Evolutionary conservation across 1,140 invertebrate genomes (phyloP), one percentile per base, ranked within the genome.

Genomic region (Hermatobates lingyangjiaoensis): DNA sequence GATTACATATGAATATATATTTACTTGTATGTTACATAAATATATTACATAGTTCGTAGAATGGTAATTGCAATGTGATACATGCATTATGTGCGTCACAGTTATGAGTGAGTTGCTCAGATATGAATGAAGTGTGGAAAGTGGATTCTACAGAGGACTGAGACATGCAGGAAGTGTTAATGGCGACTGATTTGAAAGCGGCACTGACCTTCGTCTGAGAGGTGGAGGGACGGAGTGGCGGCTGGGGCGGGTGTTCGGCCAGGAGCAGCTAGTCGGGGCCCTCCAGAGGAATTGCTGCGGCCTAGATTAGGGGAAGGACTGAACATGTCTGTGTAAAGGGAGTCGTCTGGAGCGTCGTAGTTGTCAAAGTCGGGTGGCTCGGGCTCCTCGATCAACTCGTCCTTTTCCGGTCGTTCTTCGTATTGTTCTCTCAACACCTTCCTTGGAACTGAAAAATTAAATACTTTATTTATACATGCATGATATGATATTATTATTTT

Each of bases 381-480:
- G 28, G 70, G 64, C 27, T 66, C 55, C 50, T 74, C 68, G 53
- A 67, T 59, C 47, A 18, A 50, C 51, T 87, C 83, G 59, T 88
- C 85, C 7, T 73, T 66, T 62, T 84, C 80, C n/a, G 73, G 63
- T 26, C 74, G 68, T 25, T 77, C 77, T 60, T 85, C 80, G 62
- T 80, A 87, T 56, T 77, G 72, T 55, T 86, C 81, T 56, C 79
- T 81, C 5, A 92, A 66, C 27, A 91, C 84, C 65, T 79, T 79
- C 53, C 84, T 73, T 26, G 85, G 86, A 48, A 90, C 87, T 90
- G 66, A 27, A 52, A 56, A n/a, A n/a, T n/a, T n/a, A n/a, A n/a
- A n/a, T n/a, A n/a, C n/a, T n/a, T n/a, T n/a, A n/a, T n/a, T n/a
- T n/a, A n/a, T n/a, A n/a, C n/a, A n/a, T n/a, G n/a, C n/a, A n/a